These are phyloP conservation scores for Choloepus hoffmanni DNA, from an alignment of 2,113 vertebrate genomes.

Conservation along the genomic window DNA sequence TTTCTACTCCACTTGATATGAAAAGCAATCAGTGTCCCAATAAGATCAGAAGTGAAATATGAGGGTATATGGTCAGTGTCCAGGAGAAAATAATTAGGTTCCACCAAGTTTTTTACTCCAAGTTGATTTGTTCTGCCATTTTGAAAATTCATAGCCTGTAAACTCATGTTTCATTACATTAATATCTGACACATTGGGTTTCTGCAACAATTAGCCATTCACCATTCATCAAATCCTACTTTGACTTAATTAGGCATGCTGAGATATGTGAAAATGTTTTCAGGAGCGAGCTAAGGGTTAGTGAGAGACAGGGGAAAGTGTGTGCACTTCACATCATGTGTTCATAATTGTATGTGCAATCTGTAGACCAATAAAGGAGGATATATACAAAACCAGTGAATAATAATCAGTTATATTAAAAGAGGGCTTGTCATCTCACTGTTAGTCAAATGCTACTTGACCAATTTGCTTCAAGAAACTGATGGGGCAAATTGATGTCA, in stretches of 20 bases:
- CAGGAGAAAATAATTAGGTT: not conserved
- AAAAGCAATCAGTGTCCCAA: slow-evolving; percentile 10
- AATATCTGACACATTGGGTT: slow-evolving; percentile 42
- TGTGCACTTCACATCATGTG: not conserved
- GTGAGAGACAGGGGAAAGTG: slow-evolving; percentile 31
- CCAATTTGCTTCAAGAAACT: slow-evolving; percentile 72
- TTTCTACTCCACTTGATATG: not conserved
- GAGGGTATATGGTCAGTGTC: not conserved
- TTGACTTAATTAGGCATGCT: not conserved
- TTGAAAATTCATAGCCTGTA: slow-evolving; percentile 43
- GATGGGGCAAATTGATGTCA: slow-evolving; percentile 67
- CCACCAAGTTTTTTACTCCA: not conserved
- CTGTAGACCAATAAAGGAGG: slow-evolving; percentile 9
- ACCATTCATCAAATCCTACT: slow-evolving; percentile 20
- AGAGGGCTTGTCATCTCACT: slow-evolving; percentile 59
- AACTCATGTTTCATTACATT: slow-evolving; percentile 56
- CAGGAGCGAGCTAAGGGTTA: slow-evolving; percentile 40
- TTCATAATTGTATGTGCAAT: slow-evolving; percentile 34
- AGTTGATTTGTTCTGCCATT: not conserved
- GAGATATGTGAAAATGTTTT: slow-evolving; percentile 30
- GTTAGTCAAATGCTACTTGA: slow-evolving; percentile 73
- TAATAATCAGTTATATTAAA: slow-evolving; percentile 46
- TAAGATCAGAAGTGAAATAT: not conserved
- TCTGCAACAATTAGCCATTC: slow-evolving; percentile 61
- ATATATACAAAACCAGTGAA: slow-evolving; percentile 61